Percentiles rank a stretch among this genome's conserved stretches.
These are phyloP conservation scores for Ceyx erithaca DNA, from an alignment of 2,797 vertebrate genomes.

Conservation along the genomic window DNA sequence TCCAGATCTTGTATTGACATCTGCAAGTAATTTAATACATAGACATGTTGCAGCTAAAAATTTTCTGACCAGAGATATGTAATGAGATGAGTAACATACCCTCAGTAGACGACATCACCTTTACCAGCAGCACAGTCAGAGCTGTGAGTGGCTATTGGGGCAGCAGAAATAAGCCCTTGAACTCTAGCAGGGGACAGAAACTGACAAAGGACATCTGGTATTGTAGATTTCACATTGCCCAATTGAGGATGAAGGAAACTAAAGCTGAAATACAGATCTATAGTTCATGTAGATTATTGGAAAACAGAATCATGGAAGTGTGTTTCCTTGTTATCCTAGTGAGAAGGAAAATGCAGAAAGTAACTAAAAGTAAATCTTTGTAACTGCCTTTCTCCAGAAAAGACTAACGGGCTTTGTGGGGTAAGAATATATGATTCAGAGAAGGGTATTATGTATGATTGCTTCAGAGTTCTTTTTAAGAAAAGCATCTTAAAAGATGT, in stretches of 20 bases:
- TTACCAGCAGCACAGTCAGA: neutral
- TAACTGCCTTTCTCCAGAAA: slow-evolving; percentile 64
- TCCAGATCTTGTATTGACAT: neutral
- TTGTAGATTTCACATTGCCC: neutral
- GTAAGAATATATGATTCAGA: slow-evolving; percentile 69
- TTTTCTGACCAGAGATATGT: neutral
- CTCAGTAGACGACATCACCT: neutral
- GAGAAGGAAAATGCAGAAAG: slow-evolving; percentile 38
- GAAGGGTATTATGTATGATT: slow-evolving; percentile 23
- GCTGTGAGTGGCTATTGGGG: neutral
- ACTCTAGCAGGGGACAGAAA: neutral
- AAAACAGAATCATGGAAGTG: slow-evolving; percentile 10
- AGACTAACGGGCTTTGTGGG: slow-evolving; percentile 63
- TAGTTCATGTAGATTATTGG: neutral
- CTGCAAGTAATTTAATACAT: neutral
- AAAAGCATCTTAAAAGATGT: slow-evolving; percentile 54
- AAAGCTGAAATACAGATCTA: slow-evolving; percentile 27
- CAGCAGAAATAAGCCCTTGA: neutral
- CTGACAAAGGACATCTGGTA: neutral
- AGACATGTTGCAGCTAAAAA: neutral
- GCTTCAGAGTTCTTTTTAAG: slow-evolving; percentile 35
- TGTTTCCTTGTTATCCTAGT: slow-evolving; percentile 52
- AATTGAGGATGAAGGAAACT: slow-evolving; percentile 16
- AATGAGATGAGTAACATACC: neutral
- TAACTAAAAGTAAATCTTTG: slow-evolving; percentile 51